phyloP scores from a whole-genome alignment of 2,888 invertebrate species.

The Thumatha senex region DNA sequence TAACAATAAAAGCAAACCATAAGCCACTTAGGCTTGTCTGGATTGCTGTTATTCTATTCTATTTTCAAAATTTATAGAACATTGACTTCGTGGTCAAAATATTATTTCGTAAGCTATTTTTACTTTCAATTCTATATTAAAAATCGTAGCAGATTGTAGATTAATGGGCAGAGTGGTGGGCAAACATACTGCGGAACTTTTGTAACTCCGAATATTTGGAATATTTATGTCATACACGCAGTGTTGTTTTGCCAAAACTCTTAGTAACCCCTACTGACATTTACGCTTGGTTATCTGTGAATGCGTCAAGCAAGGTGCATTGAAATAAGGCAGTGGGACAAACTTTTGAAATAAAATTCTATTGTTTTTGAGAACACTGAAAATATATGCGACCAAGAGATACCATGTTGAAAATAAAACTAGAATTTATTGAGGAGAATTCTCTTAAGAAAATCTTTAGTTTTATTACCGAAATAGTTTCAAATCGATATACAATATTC shows the following conservation, averaged over 20 bases:
- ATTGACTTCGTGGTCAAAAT: no score
- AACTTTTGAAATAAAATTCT: slow-evolving; percentile 32
- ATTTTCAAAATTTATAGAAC: no score
- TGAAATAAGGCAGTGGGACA: slow-evolving; percentile 17
- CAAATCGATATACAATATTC: neutral
- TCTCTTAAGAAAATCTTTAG: no score
- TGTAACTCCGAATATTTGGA: slow-evolving; percentile 20
- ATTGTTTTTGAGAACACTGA: slow-evolving; percentile 20
- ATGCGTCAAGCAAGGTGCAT: slow-evolving; percentile 26
- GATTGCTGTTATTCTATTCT: no score
- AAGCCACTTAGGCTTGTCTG: no score
- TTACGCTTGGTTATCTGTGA: slow-evolving; percentile 28
- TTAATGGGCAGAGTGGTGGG: slow-evolving; percentile 18
- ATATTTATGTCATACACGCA: slow-evolving; percentile 34
- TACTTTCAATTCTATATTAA: slow-evolving; percentile 16
- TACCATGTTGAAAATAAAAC: slow-evolving; percentile 1
- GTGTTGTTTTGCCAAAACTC: slow-evolving; percentile 52
- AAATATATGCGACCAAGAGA: slow-evolving; percentile 12
- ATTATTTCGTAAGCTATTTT: slow-evolving; percentile 3
- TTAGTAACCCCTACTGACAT: slow-evolving; percentile 33
- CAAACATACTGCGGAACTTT: slow-evolving; percentile 20
- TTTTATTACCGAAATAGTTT: no score
- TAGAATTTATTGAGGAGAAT: no score
- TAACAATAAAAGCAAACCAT: no score
- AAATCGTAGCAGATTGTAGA: slow-evolving; percentile 17